Evolutionary conservation across 2,797 vertebrate genomes (phyloP), one percentile per base, ranked within the genome.

Genomic region (Holocentrus rufus): DNA sequence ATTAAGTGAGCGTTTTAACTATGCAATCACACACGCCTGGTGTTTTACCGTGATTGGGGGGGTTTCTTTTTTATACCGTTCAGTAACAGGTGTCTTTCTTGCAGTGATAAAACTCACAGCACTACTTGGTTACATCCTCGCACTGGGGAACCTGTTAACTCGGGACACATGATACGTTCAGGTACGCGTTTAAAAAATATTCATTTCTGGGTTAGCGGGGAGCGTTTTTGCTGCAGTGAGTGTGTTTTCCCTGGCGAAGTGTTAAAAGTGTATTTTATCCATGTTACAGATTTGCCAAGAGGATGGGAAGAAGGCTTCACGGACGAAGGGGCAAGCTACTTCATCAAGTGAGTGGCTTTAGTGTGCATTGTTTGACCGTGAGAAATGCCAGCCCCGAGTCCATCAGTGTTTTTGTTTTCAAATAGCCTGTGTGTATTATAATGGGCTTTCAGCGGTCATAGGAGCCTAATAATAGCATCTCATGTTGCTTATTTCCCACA

Each of bases 221-320:
- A n/a, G n/a, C n/a, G n/a, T n/a, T n/a, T n/a, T n/a, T 98, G 88
- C 1, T 20, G 50, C 10, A 4, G 11, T 20, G 18, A 17, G 17
- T 49, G 13, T n/a, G n/a, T n/a, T n/a, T n/a, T n/a, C n/a, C n/a
- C n/a, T n/a, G n/a, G n/a, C n/a, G n/a, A n/a, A n/a, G n/a, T n/a
- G n/a, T n/a, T n/a, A n/a, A n/a, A n/a, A n/a, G n/a, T n/a, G n/a
- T n/a, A n/a, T n/a, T n/a, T n/a, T n/a, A n/a, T n/a, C n/a, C n/a
- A n/a, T n/a, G n/a, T n/a, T n/a, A 9, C 47, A 9, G 47, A 2
- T 8, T 15, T 13, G 10, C 2, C 22, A 54, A 25, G 80, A 47
- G 97, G 97, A 69, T 98, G 97, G 97, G 97, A 98, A 90, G 97
- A 98, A 87, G 97, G 96, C 0, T 98, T 97, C 70, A 96, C 95